Base-by-base conservation (phyloP, 2,888 invertebrate genomes). In the Caenorhabditis wallacei region DNA sequence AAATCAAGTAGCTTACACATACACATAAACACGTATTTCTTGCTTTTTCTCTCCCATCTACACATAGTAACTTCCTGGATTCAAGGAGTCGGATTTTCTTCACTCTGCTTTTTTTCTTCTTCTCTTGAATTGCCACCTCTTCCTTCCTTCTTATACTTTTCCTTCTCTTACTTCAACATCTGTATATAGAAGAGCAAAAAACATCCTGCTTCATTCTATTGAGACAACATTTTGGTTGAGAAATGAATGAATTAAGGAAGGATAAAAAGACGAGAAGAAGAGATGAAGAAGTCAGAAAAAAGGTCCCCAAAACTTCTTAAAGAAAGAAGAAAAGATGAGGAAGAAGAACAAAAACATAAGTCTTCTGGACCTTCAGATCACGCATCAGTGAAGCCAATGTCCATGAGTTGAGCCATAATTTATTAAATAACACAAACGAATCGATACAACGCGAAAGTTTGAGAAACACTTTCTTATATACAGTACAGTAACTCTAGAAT, bases 131-230 rank as follows among this genome's bases (percentile, higher is more conserved):
- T 48, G 48, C 20, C 53, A 66, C 66, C 53, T 53, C 40, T 40
- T 40, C 30, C 48, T 51, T 66, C 53, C 37, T 22, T 35, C 30
- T 16, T 63, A 24, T 26, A 26, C 35, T 66, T 22, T 64, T 46
- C 24, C 20, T 35, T 30, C n/a, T 26, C 13, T 56, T 56, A 10
- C 56, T 56, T 53, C 66, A 66, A 66, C 48, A 18, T 66, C 35
- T 37, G 18, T 26, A 64, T 63, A 40, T 70, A 71, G 51, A 71
- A 48, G 71, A 71, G 71, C 71, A 71, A 61, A 71, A 71, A 71
- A 71, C 71, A 71, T 59, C 59, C 71, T 43, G 37, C 37, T 56
- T 70, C 46, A 30, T 30, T 30, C 30, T 59, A 37, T 35, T 69
- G 20, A 56, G 16, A 40, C 40, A 40, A 56, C 56, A 43, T 30